A percentile compares a stretch with the other conserved stretches of the same genome.
Evolutionary conservation across 2,888 invertebrate genomes (phyloP).

Genomic region (Reticulitermes lucifugus): DNA sequence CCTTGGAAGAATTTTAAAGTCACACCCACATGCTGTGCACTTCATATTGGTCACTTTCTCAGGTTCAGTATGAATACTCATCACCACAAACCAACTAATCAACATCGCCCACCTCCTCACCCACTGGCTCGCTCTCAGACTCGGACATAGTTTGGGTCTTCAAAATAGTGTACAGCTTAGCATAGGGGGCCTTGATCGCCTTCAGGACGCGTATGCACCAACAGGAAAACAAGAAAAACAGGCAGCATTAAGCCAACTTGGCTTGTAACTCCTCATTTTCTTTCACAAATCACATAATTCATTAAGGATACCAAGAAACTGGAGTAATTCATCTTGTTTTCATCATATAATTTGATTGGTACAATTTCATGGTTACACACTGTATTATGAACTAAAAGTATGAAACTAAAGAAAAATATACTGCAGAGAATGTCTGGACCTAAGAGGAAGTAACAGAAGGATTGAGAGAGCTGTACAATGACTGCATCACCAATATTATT

Average conservation of each 20-base stretch:
- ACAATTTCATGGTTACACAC: background rate
- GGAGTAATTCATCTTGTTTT: background rate
- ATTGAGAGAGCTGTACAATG: too few species aligned
- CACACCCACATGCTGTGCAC: too few species aligned
- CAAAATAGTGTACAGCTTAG: conserved; percentile 96
- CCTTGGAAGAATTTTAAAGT: too few species aligned
- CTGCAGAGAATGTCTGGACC: too few species aligned
- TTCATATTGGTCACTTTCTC: conserved; percentile 6
- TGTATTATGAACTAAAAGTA: too few species aligned
- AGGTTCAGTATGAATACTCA: conserved; percentile 8
- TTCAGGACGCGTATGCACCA: conserved; percentile 65
- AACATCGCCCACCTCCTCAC: conserved; percentile 56
- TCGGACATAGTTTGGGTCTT: conserved; percentile 88
- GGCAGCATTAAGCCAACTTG: conserved; percentile 43
- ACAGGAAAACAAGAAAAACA: conserved; percentile 41
- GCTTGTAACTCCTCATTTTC: background rate
- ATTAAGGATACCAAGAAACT: background rate
- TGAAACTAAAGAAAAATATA: too few species aligned
- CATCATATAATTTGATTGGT: background rate
- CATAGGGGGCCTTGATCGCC: conserved; percentile 97
- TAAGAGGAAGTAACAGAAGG: too few species aligned
- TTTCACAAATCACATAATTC: background rate
- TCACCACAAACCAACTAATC: conserved; percentile 32
- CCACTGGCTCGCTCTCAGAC: conserved; percentile 45
- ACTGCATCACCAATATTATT: too few species aligned